Evolutionary conservation across 2,888 invertebrate species (phyloP).

Genomic region (Operophtera brumata): DNA sequence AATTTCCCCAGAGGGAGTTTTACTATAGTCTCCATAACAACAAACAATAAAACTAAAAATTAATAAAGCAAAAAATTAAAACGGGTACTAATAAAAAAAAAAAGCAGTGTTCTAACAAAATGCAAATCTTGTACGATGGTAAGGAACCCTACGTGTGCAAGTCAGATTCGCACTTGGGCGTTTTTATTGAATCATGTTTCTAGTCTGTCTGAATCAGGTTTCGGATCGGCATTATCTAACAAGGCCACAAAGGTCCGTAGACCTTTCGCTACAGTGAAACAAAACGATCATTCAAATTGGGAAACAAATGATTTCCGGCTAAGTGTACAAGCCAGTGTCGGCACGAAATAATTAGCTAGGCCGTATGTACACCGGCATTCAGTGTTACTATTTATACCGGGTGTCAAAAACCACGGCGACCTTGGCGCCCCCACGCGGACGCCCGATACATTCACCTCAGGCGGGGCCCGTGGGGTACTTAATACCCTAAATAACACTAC

Average conservation of each 20-base stretch:
- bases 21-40: too few relatives aligned
- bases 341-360: slow-evolving; percentile 63
- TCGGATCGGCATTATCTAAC: slow-evolving; percentile 35
- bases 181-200: too few relatives aligned
- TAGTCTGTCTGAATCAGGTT: slow-evolving; percentile 8
- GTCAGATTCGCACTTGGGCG: too few relatives aligned
- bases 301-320: slow-evolving; percentile 74
- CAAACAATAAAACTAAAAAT: too few relatives aligned
- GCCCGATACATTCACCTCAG: slow-evolving; percentile 75
- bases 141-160: too few relatives aligned
- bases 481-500: slow-evolving; percentile 38
- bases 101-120: too few relatives aligned
- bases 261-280: slow-evolving; percentile 57
- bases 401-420: slow-evolving; percentile 78
- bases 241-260: slow-evolving; percentile 56
- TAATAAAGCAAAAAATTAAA: too few relatives aligned
- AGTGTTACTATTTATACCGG: slow-evolving; percentile 67
- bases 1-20: too few relatives aligned
- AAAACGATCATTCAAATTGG: slow-evolving; percentile 62
- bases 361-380: slow-evolving; percentile 44
- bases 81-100: too few relatives aligned
- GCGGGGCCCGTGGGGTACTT: slow-evolving; percentile 67
- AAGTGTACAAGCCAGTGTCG: slow-evolving; percentile 48
- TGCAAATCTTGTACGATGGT: too few relatives aligned
- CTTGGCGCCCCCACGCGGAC: slow-evolving; percentile 78